These are phyloP conservation scores for Hydrozoanthus tunicans DNA, from an alignment of 64 coral and sea anemone species.

Conservation along the genomic window DNA sequence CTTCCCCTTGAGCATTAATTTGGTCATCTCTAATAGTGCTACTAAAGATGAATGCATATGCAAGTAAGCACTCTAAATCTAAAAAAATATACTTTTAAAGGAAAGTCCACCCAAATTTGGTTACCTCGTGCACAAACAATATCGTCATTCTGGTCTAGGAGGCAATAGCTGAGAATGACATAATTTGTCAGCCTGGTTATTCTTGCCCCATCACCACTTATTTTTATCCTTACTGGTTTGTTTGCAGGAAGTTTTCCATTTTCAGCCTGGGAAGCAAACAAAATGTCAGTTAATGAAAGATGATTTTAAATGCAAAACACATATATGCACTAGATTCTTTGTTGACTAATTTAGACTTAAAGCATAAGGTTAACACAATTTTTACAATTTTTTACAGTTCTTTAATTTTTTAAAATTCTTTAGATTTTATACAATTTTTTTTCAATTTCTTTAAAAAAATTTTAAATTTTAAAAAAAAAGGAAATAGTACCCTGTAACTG, in stretches of 20 bases:
- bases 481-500: too few relatives aligned
- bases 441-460: too few relatives aligned
- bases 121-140: conserved; percentile 15
- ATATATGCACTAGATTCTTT: background rate
- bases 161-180: conserved; percentile 3
- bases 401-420: too few relatives aligned
- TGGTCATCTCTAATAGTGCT: background rate
- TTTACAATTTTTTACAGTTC: background rate
- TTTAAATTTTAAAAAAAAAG: too few relatives aligned
- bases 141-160: conserved; percentile 22
- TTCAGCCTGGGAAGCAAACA: conserved; percentile 24
- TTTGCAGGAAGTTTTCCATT: conserved; percentile 23
- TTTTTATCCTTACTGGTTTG: conserved; percentile 28
- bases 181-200: conserved; percentile 6
- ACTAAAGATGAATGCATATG: conserved; percentile 8
- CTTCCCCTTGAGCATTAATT: background rate
- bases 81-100: background rate
- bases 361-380: conserved; percentile 9
- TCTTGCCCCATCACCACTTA: conserved; percentile 20
- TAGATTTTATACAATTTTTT: too few relatives aligned
- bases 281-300: conserved; percentile 13
- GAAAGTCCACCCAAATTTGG: conserved; percentile 5
- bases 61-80: background rate
- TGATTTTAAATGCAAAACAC: conserved; percentile 20
- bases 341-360: conserved; percentile 11